phyloP scores from a whole-genome alignment of 2,113 vertebrate genomes.

The Alaudala cheleensis region DNA sequence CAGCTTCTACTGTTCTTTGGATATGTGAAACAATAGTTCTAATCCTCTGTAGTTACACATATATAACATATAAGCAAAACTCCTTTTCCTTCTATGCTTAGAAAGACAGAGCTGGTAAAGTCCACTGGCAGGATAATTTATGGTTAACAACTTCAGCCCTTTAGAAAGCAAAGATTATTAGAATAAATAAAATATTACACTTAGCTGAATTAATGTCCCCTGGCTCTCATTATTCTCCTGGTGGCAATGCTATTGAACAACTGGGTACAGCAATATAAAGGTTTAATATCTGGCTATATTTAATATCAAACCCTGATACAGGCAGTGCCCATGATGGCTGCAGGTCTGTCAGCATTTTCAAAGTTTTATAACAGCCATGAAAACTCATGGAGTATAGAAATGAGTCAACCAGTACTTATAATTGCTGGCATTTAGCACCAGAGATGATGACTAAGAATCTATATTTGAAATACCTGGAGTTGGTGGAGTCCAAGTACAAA shows the following conservation, averaged over 20 bases:
- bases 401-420: conserved; percentile 58
- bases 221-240: background rate
- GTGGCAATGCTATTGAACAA: conserved; percentile 28
- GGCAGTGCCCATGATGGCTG: background rate
- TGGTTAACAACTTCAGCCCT: background rate
- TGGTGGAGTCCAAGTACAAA: conserved; percentile 35
- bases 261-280: background rate
- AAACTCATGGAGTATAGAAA: conserved; percentile 16
- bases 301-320: background rate
- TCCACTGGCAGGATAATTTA: background rate
- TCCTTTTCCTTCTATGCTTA: background rate
- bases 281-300: conserved; percentile 14
- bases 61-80: background rate
- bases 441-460: conserved; percentile 57
- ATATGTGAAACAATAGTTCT: background rate
- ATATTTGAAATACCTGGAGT: conserved; percentile 48
- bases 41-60: background rate
- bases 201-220: background rate
- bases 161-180: conserved; percentile 15
- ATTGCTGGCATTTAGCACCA: conserved; percentile 45
- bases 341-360: conserved; percentile 42
- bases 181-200: conserved; percentile 26
- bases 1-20: background rate
- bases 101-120: background rate
- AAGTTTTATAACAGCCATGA: conserved; percentile 46